Evolutionary conservation across 2,888 invertebrate genomes (phyloP), one percentile per base, ranked within the genome.

Genomic region (Amphipoea oculea): DNA sequence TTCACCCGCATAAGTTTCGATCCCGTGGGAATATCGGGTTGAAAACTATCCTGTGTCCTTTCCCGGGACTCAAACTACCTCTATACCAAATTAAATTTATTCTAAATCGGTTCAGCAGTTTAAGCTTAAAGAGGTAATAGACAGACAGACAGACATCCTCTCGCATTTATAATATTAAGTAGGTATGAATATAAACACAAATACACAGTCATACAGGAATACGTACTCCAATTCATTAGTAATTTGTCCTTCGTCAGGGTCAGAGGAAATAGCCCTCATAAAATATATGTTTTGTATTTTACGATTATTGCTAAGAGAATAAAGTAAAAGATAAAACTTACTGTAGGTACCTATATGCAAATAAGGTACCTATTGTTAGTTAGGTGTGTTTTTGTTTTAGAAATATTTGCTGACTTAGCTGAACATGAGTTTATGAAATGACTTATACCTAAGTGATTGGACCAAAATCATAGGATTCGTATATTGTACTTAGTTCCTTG

Each of bases 221-320:
- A 62, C 65, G 70, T 54, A 67, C 51, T 67, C 1, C 40, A 62
- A 36, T 48, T 51, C 40, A 73, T 76, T 63, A 67, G 23, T 60
- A 45, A 60, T 67, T 60, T 63, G 70, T 73, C 51, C 66, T 82
- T 73, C 73, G 51, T 63, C 48, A 66, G 67, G 63, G 51, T 63
- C 48, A 66, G 67, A 67, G 62, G 42, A 70, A 81, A 51, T n/a
- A 42, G 45, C 23, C 40, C 54, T 54, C 29, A 40, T 81, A 68
- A 85, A 73, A 51, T 68, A 60, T 73, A 63, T 71, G 76, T 73
- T 73, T 63, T 36, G n/a, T 42, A n/a, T 69, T 81, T 84, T 82
- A 86, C 77, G 77, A 74, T 77, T 72, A 73, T 62, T 66, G 54
- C 68, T 40, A 11, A 57, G 9, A 14, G 36, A 82, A 74, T 62